Evolutionary conservation across 2,797 vertebrate genomes (phyloP), one percentile per base, ranked within the genome.

Genomic region (Microcaecilia unicolor): DNA sequence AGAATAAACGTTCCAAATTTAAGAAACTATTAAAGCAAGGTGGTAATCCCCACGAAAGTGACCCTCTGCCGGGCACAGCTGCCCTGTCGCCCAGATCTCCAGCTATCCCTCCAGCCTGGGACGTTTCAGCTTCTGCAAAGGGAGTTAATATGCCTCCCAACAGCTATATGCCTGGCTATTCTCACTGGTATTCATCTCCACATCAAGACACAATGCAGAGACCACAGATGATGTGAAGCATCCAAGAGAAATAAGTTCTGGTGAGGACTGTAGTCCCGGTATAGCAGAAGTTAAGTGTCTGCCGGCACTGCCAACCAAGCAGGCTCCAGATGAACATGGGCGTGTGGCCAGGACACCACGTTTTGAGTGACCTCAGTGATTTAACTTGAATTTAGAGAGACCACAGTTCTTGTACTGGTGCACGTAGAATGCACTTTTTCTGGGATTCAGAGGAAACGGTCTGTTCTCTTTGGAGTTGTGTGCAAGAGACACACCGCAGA

Each of bases 191-290:
- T 59, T 95, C 95, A 36, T 93, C 95, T 46, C 91, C 92, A 72
- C 95, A 98, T 58, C 93, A 98, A 67, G 95, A 98, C 70, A 91
- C 93, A 50, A 97, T 98, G 92, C 95, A 98, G 83, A 94, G 95
- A 89, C 92, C 95, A 71, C 88, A 86, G 69, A 87, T 83, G 78
- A 80, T 78, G 69, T 79, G 80, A 85, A 67, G 49, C 51, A 58
- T 53, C 64, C 50, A 51, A 67, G 56, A 60, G 51, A 44, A 62
- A 56, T 51, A 51, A 37, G 34, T 59, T 55, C 42, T 37, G 37
- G 67, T 59, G 58, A 70, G 56, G 64, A 48, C 63, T 51, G 6
- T 26, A 33, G 31, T 64, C 71, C 67, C 57, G 46, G 61, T 57
- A 51, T 61, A 67, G 60, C 74, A 50, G 34, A 66, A 71, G 60